Evolutionary conservation across 92 coral and sea anemone genomes (phyloP).

Genomic region (Galaxea fascicularis): DNA sequence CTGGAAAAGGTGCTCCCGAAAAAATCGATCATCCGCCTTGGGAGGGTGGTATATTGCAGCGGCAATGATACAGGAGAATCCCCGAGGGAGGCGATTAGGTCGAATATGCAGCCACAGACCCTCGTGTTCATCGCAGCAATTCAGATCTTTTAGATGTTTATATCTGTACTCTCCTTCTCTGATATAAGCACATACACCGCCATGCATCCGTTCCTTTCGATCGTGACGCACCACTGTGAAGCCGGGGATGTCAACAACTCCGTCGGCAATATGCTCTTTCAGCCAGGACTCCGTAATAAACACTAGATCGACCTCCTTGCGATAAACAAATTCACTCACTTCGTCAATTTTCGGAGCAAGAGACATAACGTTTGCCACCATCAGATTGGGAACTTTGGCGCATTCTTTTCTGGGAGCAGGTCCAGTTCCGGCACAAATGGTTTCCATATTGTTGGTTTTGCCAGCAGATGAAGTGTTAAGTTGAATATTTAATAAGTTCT

Average conservation of each 20-base stretch:
- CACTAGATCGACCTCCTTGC: conserved; percentile 22
- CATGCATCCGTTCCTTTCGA: conserved; percentile 38
- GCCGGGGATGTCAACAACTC: conserved; percentile 27
- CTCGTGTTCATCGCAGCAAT: conserved; percentile 59
- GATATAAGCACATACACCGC: conserved; percentile 54
- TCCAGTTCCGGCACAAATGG: no score
- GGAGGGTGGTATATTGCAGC: conserved; percentile 56
- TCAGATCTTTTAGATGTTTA: conserved; percentile 31
- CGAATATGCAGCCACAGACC: conserved; percentile 57
- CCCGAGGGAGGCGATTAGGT: conserved; percentile 55
- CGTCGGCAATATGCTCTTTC: conserved; percentile 1
- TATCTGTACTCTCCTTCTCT: conserved; percentile 36
- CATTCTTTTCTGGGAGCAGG: no score
- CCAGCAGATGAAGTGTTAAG: neutral
- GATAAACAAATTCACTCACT: conserved; percentile 51
- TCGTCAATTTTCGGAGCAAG: conserved; percentile 49
- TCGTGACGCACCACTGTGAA: conserved; percentile 51
- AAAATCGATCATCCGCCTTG: conserved; percentile 30
- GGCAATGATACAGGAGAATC: no score
- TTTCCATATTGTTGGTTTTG: neutral
- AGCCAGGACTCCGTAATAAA: conserved; percentile 20
- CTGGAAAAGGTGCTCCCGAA: conserved; percentile 45
- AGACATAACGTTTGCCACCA: conserved; percentile 65
- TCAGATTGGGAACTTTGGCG: conserved; percentile 47
- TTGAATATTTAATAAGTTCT: no score